phyloP scores from a whole-genome alignment of 2,113 vertebrate species.

The Nycticebus coucang region DNA sequence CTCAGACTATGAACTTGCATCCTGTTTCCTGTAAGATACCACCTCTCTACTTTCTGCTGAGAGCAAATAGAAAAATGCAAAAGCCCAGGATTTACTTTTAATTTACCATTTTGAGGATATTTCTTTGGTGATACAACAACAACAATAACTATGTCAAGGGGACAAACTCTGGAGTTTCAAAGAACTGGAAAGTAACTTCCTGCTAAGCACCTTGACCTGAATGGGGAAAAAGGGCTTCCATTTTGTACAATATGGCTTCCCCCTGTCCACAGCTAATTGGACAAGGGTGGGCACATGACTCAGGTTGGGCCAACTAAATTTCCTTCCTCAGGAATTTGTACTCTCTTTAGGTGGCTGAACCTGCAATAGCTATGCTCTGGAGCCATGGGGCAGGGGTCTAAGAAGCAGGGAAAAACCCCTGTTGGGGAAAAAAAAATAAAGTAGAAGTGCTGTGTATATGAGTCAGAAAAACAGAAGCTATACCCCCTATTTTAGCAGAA shows the following conservation, averaged over 20 bases:
- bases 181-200: not conserved
- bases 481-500: not conserved
- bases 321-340: not conserved
- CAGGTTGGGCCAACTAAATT: not conserved
- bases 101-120: not conserved
- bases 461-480: not conserved
- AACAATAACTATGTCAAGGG: not conserved
- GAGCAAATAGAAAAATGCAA: not conserved
- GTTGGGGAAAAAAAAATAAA: not conserved
- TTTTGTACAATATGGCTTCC: not conserved
- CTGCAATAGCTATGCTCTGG: not conserved
- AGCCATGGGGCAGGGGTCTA: fast-evolving
- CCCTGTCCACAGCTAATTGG: not conserved
- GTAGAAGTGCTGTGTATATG: not conserved
- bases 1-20: not conserved
- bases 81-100: not conserved
- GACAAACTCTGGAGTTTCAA: not conserved
- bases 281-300: not conserved
- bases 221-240: not conserved
- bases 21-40: not conserved
- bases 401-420: not conserved
- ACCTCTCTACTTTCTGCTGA: not conserved
- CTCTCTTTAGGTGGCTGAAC: not conserved
- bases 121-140: not conserved
- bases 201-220: not conserved